These are phyloP conservation scores for Epinotia ramella DNA, from an alignment of 2,888 invertebrate species.

Conservation along the genomic window DNA sequence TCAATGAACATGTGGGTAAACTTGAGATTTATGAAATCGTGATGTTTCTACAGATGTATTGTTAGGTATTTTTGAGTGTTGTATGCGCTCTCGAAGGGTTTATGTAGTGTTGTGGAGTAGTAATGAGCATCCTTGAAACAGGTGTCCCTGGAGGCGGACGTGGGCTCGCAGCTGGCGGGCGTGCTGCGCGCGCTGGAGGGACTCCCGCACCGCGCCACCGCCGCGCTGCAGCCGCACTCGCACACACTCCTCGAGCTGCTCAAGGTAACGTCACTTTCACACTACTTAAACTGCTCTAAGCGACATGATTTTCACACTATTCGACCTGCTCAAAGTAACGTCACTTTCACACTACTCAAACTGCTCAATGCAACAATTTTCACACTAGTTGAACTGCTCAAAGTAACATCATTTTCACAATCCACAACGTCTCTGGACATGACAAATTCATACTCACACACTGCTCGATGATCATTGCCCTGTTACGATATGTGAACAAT, in stretches of 20 bases:
- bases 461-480: background rate
- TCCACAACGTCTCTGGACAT: no score
- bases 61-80: background rate
- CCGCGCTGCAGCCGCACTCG: slow-evolving; percentile 72
- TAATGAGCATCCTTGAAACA: background rate
- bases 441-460: no score
- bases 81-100: background rate
- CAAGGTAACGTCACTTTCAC: slow-evolving; percentile 61
- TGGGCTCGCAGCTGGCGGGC: slow-evolving; percentile 78
- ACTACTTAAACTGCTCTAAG: no score
- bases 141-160: slow-evolving; percentile 81
- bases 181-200: slow-evolving; percentile 75
- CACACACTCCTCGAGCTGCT: slow-evolving; percentile 75
- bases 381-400: no score
- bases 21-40: no score
- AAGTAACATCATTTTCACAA: no score
- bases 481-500: background rate
- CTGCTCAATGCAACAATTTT: no score
- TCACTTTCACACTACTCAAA: no score
- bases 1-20: no score
- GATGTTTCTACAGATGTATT: no score
- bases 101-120: background rate
- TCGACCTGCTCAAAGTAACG: no score
- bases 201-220: slow-evolving; percentile 68
- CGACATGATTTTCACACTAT: no score